Evolutionary conservation across 2,888 invertebrate species (phyloP).

Genomic region (Drosophila kokeensis): DNA sequence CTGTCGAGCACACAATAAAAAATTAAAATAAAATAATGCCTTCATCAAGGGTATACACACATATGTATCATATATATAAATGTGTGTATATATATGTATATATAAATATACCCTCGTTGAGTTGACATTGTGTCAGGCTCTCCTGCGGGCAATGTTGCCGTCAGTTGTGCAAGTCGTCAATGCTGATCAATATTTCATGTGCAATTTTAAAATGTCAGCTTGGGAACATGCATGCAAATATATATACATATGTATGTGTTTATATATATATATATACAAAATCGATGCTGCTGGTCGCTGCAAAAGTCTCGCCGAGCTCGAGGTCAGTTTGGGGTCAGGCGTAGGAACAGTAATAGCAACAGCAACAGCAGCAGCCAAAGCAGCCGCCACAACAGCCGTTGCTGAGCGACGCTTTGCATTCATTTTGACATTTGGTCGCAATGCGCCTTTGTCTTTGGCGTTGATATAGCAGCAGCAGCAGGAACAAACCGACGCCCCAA

Average conservation of each 20-base stretch:
- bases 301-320: slow-evolving; percentile 45
- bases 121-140: slow-evolving; percentile 43
- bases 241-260: neutral
- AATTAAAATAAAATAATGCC: neutral
- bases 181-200: slow-evolving; percentile 75
- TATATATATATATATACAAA: slow-evolving; percentile 31
- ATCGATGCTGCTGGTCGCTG: slow-evolving; percentile 62
- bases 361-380: slow-evolving; percentile 13
- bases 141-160: slow-evolving; percentile 49
- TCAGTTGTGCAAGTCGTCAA: slow-evolving; percentile 45
- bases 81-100: neutral
- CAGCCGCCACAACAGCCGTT: slow-evolving; percentile 19
- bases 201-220: slow-evolving; percentile 63
- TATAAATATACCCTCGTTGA: slow-evolving; percentile 30
- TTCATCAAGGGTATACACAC: neutral
- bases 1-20: neutral
- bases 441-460: slow-evolving; percentile 77
- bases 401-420: slow-evolving; percentile 50
- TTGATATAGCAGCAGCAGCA: slow-evolving; percentile 51
- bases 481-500: slow-evolving; percentile 39
- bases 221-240: slow-evolving; percentile 31
- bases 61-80: slow-evolving; percentile 15
- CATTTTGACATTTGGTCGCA: slow-evolving; percentile 74
- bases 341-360: slow-evolving; percentile 13
- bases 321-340: slow-evolving; percentile 73